A percentile compares a stretch with the other conserved stretches of the same genome.
Evolutionary conservation across 2,113 vertebrate species (phyloP).

Genomic region (Nerophis lumbriciformis): DNA sequence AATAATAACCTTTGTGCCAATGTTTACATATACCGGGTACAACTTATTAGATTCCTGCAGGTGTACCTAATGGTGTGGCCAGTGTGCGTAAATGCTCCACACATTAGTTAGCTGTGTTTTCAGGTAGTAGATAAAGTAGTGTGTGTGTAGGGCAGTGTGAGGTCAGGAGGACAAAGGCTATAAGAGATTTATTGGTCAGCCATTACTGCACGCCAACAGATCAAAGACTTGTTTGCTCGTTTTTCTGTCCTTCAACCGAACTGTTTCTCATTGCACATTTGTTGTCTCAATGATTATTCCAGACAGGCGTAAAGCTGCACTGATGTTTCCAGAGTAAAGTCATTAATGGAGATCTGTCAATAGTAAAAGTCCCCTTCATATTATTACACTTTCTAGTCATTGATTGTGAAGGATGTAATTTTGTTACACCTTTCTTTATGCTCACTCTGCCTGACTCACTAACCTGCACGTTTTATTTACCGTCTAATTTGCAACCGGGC

Average conservation of each 20-base stretch:
- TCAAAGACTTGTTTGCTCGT: slow-evolving; percentile 55
- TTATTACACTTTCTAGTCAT: slow-evolving; percentile 38
- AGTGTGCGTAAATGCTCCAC: neutral
- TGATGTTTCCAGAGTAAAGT: slow-evolving; percentile 18
- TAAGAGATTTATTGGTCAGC: slow-evolving; percentile 50
- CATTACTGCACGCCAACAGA: slow-evolving; percentile 39
- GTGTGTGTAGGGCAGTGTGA: slow-evolving; percentile 10
- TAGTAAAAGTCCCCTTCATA: slow-evolving; percentile 4
- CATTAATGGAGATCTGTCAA: slow-evolving; percentile 6
- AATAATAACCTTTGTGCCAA: neutral
- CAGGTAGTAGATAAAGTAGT: neutral
- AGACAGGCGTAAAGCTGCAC: slow-evolving; percentile 18
- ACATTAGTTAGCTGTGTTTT: slow-evolving; percentile 5
- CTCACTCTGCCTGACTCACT: slow-evolving; percentile 24
- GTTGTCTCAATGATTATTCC: slow-evolving; percentile 42
- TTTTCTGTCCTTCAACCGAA: slow-evolving; percentile 10
- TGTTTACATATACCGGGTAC: neutral
- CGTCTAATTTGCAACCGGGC: slow-evolving; percentile 24
- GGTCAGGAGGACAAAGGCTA: slow-evolving; percentile 56
- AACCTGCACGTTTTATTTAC: slow-evolving; percentile 26
- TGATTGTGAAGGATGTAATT: slow-evolving; percentile 27
- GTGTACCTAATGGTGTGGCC: neutral
- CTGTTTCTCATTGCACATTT: neutral
- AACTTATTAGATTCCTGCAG: neutral
- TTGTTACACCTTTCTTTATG: slow-evolving; percentile 30